Evolutionary conservation across 2,797 vertebrate genomes (phyloP).

Genomic region (Luscinia megarhynchos): DNA sequence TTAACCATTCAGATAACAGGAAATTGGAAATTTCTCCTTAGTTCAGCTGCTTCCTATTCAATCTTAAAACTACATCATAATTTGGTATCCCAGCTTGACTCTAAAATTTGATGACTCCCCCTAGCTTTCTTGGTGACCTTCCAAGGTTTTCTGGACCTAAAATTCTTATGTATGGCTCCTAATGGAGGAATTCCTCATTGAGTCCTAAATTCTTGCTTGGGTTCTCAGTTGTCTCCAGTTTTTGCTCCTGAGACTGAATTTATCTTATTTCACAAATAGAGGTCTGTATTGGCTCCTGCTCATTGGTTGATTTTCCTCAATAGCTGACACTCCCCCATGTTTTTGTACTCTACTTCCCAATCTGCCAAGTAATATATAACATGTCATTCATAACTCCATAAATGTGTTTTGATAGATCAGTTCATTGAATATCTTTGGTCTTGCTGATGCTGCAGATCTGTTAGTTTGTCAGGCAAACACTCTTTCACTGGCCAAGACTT

Average conservation of each 20-base stretch:
- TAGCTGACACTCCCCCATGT: background rate
- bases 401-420: background rate
- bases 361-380: slow-evolving; percentile 9
- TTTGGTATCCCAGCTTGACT: background rate
- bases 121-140: background rate
- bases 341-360: background rate
- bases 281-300: background rate
- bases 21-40: slow-evolving; percentile 30
- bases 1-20: background rate
- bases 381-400: background rate
- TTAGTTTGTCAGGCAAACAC: background rate
- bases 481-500: background rate
- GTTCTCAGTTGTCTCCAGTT: background rate
- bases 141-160: slow-evolving; percentile 29
- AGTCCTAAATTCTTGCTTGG: background rate
- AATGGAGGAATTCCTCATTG: background rate
- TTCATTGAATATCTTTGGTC: background rate
- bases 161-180: background rate
- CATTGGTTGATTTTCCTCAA: slow-evolving; percentile 9
- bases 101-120: background rate
- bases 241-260: background rate
- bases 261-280: slow-evolving; percentile 11
- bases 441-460: slow-evolving; percentile 4
- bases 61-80: background rate
- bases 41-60: slow-evolving; percentile 3